Base-by-base conservation (phyloP, 2,888 invertebrate genomes). In the Drosophila aldrichi region DNA sequence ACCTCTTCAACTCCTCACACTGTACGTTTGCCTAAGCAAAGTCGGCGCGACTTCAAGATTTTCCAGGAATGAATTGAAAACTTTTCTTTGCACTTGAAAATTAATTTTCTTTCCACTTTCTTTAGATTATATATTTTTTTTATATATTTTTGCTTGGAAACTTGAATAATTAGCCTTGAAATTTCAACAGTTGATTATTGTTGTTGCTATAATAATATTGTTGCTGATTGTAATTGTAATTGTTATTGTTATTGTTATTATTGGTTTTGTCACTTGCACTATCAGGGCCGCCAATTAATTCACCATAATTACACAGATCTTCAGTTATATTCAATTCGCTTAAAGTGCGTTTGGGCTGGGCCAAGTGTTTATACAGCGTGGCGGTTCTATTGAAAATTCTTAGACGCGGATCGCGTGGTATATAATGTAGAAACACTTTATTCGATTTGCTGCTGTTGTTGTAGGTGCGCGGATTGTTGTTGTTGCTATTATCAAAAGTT, bases 341-440 rank as follows among this genome's bases (percentile, higher is more conserved):
- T 74, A 69, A 38, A 22, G 72, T 81, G 83, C 60, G 70, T 51
- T 49, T 22, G 4, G 64, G 49, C 18, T 73, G 73, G 46, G 61
- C 59, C 71, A 82, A 91, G 90, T 91, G 91, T 91, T 90, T 91
- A 90, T 91, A 88, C 72, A 90, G 83, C 54, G 75, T 79, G 74
- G 70, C 77, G 66, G 82, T 82, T 79, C 69, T 83, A 67, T 78
- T 56, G 44, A 81, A 83, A 85, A 90, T 91, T 91, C 92, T 92
- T 90, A 93, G 90, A 75, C 92, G 91, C 70, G 93, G 93, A 91
- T 93, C 93, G 77, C 93, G 91, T 68, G 92, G 92, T 51, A 92
- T 92, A 72, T 92, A 93, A 76, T 91, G 89, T 56, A 92, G 86
- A 81, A 92, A 93, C 88, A 92, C 91, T 91, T 92, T 92, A 79